These are phyloP conservation scores for Pangasius sanitwongsei DNA, from an alignment of 2,797 vertebrate genomes.

Conservation along the genomic window DNA sequence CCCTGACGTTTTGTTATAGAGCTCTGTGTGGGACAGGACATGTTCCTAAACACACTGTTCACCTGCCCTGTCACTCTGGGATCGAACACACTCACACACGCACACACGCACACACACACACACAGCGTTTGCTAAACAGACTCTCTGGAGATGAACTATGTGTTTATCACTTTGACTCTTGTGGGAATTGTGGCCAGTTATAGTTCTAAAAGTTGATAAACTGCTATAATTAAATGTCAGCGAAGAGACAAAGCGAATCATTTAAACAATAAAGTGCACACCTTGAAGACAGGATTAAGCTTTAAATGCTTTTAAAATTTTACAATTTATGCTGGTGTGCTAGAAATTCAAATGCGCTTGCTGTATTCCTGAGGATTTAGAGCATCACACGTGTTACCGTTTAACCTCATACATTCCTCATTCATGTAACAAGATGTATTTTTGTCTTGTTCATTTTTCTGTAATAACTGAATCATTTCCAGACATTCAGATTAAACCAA, in stretches of 20 bases:
- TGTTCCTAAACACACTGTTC: conserved; percentile 49
- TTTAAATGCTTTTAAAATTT: not conserved
- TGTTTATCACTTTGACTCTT: conserved; percentile 54
- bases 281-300: not conserved
- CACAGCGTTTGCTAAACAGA: conserved; percentile 25
- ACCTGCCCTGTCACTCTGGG: conserved; percentile 41
- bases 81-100: conserved; percentile 51
- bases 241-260: conserved; percentile 4
- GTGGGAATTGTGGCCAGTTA: conserved; percentile 29
- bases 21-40: conserved; percentile 46
- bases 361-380: not conserved
- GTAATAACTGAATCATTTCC: not conserved
- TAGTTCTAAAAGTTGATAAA: conserved; percentile 30
- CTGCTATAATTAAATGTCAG: conserved; percentile 8
- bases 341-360: not conserved
- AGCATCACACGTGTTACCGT: not conserved
- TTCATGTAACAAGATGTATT: not conserved
- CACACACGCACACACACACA: not conserved
- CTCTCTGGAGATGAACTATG: conserved; percentile 55
- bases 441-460: not conserved
- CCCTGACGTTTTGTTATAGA: conserved; percentile 36
- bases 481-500: too few species aligned
- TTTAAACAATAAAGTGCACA: not conserved
- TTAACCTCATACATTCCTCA: not conserved
- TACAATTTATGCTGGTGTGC: not conserved